Evolutionary conservation across 2,113 vertebrate species (phyloP).

Genomic region (Apeltes quadracus): DNA sequence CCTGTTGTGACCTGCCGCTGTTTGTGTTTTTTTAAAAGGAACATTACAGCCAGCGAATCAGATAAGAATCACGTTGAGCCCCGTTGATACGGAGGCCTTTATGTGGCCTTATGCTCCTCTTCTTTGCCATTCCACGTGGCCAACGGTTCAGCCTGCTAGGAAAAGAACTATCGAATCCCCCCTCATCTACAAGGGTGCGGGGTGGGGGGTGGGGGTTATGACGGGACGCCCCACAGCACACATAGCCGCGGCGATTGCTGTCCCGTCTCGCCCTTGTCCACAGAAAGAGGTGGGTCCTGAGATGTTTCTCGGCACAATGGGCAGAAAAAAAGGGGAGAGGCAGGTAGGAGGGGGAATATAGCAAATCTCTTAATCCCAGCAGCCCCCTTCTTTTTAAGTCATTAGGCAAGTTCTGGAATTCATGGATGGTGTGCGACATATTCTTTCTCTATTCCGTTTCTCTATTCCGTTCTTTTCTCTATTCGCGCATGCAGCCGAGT

Average conservation of each 20-base stretch:
- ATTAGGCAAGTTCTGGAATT: slow-evolving; percentile 79
- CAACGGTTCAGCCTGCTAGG: slow-evolving; percentile 17
- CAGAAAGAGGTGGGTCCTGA: slow-evolving; percentile 55
- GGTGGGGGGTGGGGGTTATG: slow-evolving; percentile 53
- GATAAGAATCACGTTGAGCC: slow-evolving; percentile 3
- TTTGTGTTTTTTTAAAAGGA: slow-evolving; percentile 21
- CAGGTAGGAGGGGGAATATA: slow-evolving; percentile 68
- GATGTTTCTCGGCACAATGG: slow-evolving; percentile 60
- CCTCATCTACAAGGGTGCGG: no score
- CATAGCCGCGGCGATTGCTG: slow-evolving; percentile 57
- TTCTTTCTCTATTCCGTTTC: no score
- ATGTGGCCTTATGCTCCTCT: not conserved
- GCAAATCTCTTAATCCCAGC: slow-evolving; percentile 74
- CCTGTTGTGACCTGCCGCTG: slow-evolving; percentile 25
- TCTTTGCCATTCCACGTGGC: slow-evolving; percentile 25
- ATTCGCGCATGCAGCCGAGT: no score
- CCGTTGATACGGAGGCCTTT: slow-evolving; percentile 16
- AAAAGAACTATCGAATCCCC: no score
- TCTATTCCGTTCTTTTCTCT: slow-evolving; percentile 65
- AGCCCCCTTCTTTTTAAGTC: slow-evolving; percentile 80
- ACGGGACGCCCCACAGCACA: slow-evolving; percentile 63
- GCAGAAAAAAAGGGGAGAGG: slow-evolving; percentile 41
- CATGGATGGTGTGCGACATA: slow-evolving; percentile 75
- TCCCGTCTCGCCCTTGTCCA: slow-evolving; percentile 48
- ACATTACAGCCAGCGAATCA: slow-evolving; percentile 7